phyloP scores from a whole-genome alignment of 2,797 vertebrate species.

The Phoeniculus purpureus region DNA sequence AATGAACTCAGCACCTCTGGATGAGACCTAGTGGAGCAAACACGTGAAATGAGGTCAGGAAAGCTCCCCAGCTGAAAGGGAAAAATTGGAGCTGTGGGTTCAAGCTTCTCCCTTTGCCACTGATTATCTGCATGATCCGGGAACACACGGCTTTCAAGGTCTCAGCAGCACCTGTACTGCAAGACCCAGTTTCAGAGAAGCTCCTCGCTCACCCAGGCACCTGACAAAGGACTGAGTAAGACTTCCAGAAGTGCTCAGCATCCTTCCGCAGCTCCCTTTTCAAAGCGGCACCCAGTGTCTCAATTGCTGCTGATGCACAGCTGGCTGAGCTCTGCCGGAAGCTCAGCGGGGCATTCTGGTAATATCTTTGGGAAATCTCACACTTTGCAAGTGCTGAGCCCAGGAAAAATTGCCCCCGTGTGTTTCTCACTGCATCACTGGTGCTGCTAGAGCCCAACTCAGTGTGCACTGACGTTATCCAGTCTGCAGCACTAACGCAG shows the following conservation, averaged over 20 bases:
- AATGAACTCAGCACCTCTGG: background rate
- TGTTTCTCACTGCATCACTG: background rate
- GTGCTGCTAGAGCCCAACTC: background rate
- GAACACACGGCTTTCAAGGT: background rate
- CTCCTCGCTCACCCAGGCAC: background rate
- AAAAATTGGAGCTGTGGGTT: background rate
- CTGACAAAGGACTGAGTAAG: background rate
- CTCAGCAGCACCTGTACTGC: background rate
- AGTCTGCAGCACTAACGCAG: rapidly evolving
- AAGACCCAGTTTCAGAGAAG: background rate
- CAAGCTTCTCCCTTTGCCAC: background rate
- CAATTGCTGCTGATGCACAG: constrained; percentile 34
- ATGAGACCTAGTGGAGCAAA: background rate
- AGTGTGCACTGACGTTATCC: rapidly evolving
- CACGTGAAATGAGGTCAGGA: background rate
- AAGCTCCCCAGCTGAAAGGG: background rate
- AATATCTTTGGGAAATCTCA: background rate
- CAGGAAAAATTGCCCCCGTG: background rate
- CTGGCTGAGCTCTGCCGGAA: constrained; percentile 23
- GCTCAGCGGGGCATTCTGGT: background rate
- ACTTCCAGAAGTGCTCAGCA: background rate
- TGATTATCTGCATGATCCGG: background rate
- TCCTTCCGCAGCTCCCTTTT: constrained; percentile 10
- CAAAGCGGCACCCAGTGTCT: background rate
- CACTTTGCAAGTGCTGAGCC: background rate